Percentiles rank a stretch among this genome's conserved stretches.
Evolutionary conservation across 1,140 invertebrate species (phyloP).

Genomic region (Drosophila aff.): DNA sequence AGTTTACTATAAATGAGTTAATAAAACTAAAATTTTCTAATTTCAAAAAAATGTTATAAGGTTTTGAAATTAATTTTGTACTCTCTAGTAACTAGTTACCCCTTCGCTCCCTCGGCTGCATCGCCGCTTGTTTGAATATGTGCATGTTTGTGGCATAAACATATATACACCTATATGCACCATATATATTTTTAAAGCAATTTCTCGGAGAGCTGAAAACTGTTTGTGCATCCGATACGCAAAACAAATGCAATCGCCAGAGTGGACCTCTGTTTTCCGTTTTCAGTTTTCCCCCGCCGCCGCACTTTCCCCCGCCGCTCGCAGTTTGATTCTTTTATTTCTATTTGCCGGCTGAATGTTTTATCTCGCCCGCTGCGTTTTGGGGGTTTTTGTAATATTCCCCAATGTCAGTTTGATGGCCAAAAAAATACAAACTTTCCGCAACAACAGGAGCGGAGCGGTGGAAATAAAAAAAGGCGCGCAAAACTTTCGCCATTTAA

Average conservation of each 20-base stretch:
- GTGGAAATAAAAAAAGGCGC: background rate
- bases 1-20: background rate
- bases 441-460: slow-evolving; percentile 16
- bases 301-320: background rate
- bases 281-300: background rate
- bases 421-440: slow-evolving; percentile 52
- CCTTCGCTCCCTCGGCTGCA: background rate
- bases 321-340: slow-evolving; percentile 21
- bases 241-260: slow-evolving; percentile 69
- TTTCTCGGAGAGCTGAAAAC: slow-evolving; percentile 37
- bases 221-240: slow-evolving; percentile 67
- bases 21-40: background rate
- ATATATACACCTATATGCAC: background rate
- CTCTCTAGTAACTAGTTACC: background rate
- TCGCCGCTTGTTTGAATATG: background rate
- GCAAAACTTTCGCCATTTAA: slow-evolving; percentile 65
- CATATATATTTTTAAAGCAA: slow-evolving; percentile 27
- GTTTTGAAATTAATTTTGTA: background rate
- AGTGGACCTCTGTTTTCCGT: slow-evolving; percentile 17
- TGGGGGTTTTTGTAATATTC: slow-evolving; percentile 76
- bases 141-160: background rate
- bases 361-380: slow-evolving; percentile 56
- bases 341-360: slow-evolving; percentile 40
- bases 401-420: slow-evolving; percentile 77
- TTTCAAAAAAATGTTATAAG: background rate